Evolutionary conservation across 2,113 vertebrate genomes (phyloP).

Genomic region (Aplodontia rufa): DNA sequence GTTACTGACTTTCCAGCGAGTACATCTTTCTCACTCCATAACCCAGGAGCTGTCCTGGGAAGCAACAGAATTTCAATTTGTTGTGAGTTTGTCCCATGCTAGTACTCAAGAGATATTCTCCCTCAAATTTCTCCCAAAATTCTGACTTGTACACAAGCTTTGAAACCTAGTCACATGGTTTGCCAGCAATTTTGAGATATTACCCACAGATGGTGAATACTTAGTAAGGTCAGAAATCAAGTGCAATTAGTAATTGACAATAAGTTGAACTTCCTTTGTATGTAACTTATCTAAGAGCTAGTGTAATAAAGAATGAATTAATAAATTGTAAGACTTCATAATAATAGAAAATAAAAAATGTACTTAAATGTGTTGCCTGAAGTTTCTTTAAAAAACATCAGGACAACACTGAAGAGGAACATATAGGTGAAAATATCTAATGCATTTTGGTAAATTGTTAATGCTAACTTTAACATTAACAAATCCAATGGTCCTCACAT

Average conservation of each 20-base stretch:
- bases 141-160: background rate
- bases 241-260: background rate
- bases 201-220: background rate
- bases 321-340: background rate
- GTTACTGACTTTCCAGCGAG: background rate
- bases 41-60: constrained; percentile 28
- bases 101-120: background rate
- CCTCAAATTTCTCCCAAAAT: background rate
- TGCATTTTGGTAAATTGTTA: constrained; percentile 31
- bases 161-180: background rate
- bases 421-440: background rate
- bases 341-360: background rate
- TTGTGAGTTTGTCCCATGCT: background rate
- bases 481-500: background rate
- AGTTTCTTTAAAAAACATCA: constrained; percentile 37
- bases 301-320: background rate
- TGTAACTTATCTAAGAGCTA: background rate
- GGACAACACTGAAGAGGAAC: constrained; percentile 19
- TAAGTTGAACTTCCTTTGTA: constrained; percentile 4
- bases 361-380: background rate
- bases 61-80: constrained; percentile 1
- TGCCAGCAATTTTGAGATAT: background rate
- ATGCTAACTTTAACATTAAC: constrained; percentile 31
- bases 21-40: background rate
- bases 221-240: constrained; percentile 27